Evolutionary conservation across 2,113 vertebrate species (phyloP).

Genomic region (Crotalus helleri): DNA sequence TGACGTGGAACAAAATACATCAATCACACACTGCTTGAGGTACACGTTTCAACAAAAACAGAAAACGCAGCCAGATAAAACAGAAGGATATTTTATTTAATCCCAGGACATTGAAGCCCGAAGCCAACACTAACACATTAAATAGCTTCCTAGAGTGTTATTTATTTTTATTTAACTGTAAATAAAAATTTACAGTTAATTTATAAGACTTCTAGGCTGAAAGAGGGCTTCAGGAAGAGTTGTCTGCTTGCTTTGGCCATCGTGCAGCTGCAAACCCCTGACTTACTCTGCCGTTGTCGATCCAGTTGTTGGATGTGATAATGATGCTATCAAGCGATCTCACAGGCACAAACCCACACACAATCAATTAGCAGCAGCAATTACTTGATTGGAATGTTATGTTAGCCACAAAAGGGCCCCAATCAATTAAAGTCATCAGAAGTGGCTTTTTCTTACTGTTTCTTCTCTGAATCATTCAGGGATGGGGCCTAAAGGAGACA

Average conservation of each 20-base stretch:
- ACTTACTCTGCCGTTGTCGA: not conserved
- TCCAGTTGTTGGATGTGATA: not conserved
- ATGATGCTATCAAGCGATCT: not conserved
- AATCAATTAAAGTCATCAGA: not conserved
- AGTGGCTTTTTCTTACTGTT: not conserved
- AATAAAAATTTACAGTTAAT: too few species aligned
- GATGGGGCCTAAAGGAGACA: not conserved
- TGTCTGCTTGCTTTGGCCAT: not conserved
- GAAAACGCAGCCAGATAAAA: not conserved
- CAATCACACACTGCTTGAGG: conserved; percentile 92
- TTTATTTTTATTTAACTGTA: not conserved
- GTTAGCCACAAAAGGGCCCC: not conserved
- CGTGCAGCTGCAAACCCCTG: not conserved
- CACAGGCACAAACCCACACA: not conserved
- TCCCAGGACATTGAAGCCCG: too few species aligned
- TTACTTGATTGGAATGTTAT: not conserved
- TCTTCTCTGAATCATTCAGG: not conserved
- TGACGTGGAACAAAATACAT: conserved; percentile 94
- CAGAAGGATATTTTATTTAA: not conserved
- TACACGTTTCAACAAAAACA: conserved; percentile 32
- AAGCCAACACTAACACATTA: not conserved
- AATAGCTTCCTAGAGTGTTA: not conserved
- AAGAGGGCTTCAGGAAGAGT: not conserved
- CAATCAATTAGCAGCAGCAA: not conserved
- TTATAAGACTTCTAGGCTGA: not conserved